These are phyloP conservation scores for Takifugu ocellatus DNA, from an alignment of 2,797 vertebrate genomes.

Conservation along the genomic window DNA sequence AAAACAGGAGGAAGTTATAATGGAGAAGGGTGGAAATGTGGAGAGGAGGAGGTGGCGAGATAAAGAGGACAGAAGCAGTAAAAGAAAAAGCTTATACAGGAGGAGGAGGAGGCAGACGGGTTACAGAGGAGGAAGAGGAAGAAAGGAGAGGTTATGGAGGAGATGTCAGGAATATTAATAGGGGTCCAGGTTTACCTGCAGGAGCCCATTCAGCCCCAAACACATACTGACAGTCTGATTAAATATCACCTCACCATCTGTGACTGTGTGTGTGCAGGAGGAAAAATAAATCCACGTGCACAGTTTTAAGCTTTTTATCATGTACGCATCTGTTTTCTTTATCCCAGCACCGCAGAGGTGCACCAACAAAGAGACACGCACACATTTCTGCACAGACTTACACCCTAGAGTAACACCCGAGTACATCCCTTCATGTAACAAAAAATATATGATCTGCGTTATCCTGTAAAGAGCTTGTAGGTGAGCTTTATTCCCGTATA, in stretches of 20 bases:
- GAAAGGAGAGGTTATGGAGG: constrained; percentile 55
- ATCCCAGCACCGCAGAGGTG: constrained; percentile 4
- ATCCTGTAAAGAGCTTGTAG: neutral
- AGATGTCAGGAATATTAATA: constrained; percentile 79
- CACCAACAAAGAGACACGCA: neutral
- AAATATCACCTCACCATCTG: constrained; percentile 61
- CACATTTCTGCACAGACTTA: constrained; percentile 6
- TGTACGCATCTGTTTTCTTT: constrained; percentile 25
- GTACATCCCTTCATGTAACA: neutral
- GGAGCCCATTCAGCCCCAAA: constrained; percentile 72
- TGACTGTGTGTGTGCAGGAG: constrained; percentile 3
- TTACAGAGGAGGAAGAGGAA: constrained; percentile 34
- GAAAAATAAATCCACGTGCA: constrained; percentile 21
- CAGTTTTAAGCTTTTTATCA: constrained; percentile 16
- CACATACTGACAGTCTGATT: constrained; percentile 74
- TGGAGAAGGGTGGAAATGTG: constrained; percentile 26
- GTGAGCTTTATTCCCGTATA: neutral
- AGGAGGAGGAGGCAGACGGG: constrained; percentile 30
- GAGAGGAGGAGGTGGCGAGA: constrained; percentile 19
- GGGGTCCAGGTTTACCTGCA: constrained; percentile 71
- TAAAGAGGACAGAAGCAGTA: constrained; percentile 37
- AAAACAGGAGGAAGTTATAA: constrained; percentile 13
- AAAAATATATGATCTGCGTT: too few relatives aligned
- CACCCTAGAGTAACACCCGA: neutral
- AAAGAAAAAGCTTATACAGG: constrained; percentile 34